phyloP scores from a whole-genome alignment of 2,888 invertebrate genomes.

The Caenorhabditis afra region DNA sequence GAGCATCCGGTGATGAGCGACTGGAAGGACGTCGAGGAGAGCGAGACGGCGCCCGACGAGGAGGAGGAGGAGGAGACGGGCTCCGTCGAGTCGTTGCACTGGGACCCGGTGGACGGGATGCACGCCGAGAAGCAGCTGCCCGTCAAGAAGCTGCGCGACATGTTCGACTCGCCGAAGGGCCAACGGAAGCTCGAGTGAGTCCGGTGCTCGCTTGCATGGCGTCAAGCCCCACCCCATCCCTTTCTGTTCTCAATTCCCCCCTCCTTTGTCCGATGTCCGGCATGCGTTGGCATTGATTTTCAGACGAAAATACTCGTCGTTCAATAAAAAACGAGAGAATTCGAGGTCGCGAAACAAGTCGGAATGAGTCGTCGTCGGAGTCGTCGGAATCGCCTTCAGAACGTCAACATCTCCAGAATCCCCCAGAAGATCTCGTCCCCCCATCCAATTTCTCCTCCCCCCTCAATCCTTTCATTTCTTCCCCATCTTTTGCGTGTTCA shows the following conservation, averaged over 20 bases:
- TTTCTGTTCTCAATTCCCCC: not conserved
- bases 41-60: constrained; percentile 52
- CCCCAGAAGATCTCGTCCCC: too few relatives aligned
- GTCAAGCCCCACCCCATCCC: constrained; percentile 18
- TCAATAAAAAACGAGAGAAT: constrained; percentile 62
- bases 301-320: constrained; percentile 60
- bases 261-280: constrained; percentile 3
- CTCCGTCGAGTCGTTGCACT: constrained; percentile 73
- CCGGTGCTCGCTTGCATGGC: too few relatives aligned
- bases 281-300: constrained; percentile 42
- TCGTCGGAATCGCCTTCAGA: too few relatives aligned
- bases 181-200: constrained; percentile 56
- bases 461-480: constrained; percentile 23
- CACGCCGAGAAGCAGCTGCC: constrained; percentile 80
- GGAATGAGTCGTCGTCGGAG: constrained; percentile 31
- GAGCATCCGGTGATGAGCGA: constrained; percentile 72
- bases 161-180: constrained; percentile 75
- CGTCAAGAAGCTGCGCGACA: constrained; percentile 75
- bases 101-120: constrained; percentile 79
- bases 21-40: constrained; percentile 65
- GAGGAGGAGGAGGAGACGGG: constrained; percentile 67
- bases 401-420: constrained; percentile 2
- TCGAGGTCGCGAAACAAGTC: constrained; percentile 61
- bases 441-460: not conserved
- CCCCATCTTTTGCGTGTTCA: constrained; percentile 13